Base-by-base conservation (phyloP, 2,797 vertebrate genomes). In the Ptychadena robeensis region DNA sequence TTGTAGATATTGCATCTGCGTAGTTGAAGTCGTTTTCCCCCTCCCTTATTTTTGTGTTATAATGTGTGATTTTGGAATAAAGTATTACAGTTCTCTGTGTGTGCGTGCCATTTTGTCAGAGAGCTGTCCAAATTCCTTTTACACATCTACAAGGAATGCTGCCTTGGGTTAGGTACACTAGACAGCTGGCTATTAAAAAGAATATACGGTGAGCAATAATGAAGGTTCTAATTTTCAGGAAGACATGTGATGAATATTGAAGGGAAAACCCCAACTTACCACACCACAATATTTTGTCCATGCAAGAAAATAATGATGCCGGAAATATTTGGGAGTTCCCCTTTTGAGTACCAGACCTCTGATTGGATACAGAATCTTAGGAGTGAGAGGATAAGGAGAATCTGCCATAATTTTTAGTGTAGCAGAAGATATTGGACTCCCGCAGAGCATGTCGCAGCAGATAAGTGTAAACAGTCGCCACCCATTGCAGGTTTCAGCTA, bases 401-500 rank as follows among this genome's bases (percentile, higher is more conserved):
- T 5, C 31, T 59, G 10, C 35, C 38, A 48, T 28, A 11, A 7
- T 71, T 59, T 53, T 18, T 2, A 6, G n/a, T 14, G 25, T 28
- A 68, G 3, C 4, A 64, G 28, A 64, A 10, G 53, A n/a, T 18
- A 0, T 18, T 28, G 38, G 44, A n/a, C 18, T 53, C 14, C 15
- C 27, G 7, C 27, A 75, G n/a, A n/a, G 31, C 28, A 84, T 84
- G 77, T 64, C 53, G 2, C 48, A 74, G 34, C 64, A 37, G 83
- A 32, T 53, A 18, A 1, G 2, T 2, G 35, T 0, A 57, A 89
- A 86, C 87, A 87, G 79, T 77, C 83, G 91, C 40, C 87, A 85
- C 68, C 91, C 91, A 0, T 61, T 91, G 87, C 85, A 86, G 0
- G 88, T 88, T 79, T 89, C 82, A 32, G 89, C 89, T 4, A 82